Base-by-base conservation (phyloP, 2,113 vertebrate species). In the Callorhinus ursinus region DNA sequence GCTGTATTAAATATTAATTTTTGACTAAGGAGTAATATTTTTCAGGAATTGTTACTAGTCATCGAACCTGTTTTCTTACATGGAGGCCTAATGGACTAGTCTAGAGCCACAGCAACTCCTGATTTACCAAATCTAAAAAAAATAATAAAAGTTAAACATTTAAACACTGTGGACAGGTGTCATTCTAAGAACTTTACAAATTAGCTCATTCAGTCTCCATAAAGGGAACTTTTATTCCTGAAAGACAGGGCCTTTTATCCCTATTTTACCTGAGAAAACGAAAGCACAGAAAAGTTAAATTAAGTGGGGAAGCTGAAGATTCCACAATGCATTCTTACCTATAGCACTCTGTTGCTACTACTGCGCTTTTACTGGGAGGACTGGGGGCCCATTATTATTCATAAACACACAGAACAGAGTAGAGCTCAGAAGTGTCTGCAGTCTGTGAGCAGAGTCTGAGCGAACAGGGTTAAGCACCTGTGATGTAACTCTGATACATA, bases 11-110 rank as follows among this genome's bases (percentile, higher is more conserved):
- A 79, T 88, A 94, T n/a, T 88, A 49, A 86, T 21, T 72, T 77
- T 87, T 71, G 42, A 71, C 67, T 86, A 81, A 96, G 39, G 8
- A 88, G 67, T 69, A 63, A 22, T 88, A 71, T 46, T 97, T 97
- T 96, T 92, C 39, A 92, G 72, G 49, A 74, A 86, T 16, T 31
- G 4, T 81, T 82, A 65, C 9, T 57, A 90, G 22, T 91, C 69
- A 88, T 91, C 33, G 65, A 85, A 93, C 0, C 24, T 42, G 7
- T 84, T 82, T 93, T 79, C 55, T 91, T 80, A 85, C 36, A 55
- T 31, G 4, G 67, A 96, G 51, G 24, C 3, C 36, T 88, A 39
- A 71, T 6, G 51, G 74, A 77, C n/a, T 81, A 96, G 11, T 81
- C 53, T 65, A 94, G 36, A 93, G 36, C 33, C 53, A 89, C 24